Conservation (phyloP, 2,888 invertebrate genomes). For the Pycnomerus fuliginosus region DNA sequence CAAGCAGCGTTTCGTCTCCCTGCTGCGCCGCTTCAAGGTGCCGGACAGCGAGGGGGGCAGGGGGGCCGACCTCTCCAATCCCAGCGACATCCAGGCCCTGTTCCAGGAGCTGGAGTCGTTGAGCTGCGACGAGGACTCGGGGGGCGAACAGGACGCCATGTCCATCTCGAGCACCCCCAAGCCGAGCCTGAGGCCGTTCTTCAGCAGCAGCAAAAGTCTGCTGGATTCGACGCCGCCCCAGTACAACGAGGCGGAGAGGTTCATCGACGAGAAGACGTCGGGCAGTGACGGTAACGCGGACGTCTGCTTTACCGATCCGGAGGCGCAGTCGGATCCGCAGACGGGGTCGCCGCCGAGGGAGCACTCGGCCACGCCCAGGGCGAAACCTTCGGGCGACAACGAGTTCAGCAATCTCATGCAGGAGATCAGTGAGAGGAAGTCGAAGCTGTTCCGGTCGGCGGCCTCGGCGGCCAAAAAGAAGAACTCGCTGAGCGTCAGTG, state of each 20-base stretch:
- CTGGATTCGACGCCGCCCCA: slow-evolving; percentile 47
- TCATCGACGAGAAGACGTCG: slow-evolving; percentile 50
- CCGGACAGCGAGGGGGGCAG: slow-evolving; percentile 85
- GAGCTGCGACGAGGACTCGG: slow-evolving; percentile 84
- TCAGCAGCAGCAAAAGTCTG: slow-evolving; percentile 85
- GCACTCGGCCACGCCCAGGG: slow-evolving; percentile 37
- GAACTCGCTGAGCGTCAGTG: slow-evolving; percentile 60
- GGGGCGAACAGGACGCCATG: slow-evolving; percentile 94
- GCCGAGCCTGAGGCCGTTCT: slow-evolving; percentile 92
- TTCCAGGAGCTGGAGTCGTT: slow-evolving; percentile 95
- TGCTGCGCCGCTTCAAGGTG: slow-evolving; percentile 90
- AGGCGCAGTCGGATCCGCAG: slow-evolving; percentile 67
- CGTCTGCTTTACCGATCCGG: slow-evolving; percentile 64
- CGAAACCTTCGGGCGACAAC: slow-evolving; percentile 40
- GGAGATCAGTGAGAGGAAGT: slow-evolving; percentile 55
- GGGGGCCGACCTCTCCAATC: slow-evolving; percentile 66
- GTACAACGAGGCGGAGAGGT: slow-evolving; percentile 42
- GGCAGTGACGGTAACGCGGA: slow-evolving; percentile 59
- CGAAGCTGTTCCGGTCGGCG: slow-evolving; percentile 67
- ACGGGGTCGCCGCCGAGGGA: slow-evolving; percentile 59
- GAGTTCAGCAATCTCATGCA: slow-evolving; percentile 42
- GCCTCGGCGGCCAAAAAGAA: slow-evolving; percentile 62
- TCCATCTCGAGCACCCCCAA: slow-evolving; percentile 97
- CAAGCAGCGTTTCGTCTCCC: slow-evolving; percentile 94
- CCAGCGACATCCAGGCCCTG: slow-evolving; percentile 89